phyloP scores from a whole-genome alignment of 2,888 invertebrate genomes.

The Rambutsinella grinnellia region DNA sequence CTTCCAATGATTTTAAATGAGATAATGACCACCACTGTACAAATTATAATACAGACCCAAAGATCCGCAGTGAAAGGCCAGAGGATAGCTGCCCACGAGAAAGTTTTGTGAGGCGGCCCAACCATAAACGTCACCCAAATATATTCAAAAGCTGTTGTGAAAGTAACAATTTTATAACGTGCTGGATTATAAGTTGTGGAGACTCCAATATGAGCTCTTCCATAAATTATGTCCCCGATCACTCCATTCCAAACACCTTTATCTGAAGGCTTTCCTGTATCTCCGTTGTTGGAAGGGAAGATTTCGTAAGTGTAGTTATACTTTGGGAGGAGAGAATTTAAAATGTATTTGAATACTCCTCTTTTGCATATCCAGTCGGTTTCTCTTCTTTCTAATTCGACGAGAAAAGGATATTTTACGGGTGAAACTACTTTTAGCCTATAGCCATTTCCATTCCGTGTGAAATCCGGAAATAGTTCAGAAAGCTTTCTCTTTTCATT shows the following conservation, averaged over 20 bases:
- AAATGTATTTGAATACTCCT: not conserved
- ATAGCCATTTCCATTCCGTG: not conserved
- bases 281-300: constrained; percentile 10
- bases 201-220: constrained; percentile 15
- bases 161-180: not conserved
- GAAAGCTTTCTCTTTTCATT: not conserved
- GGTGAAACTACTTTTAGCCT: not conserved
- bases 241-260: constrained; percentile 26
- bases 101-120: constrained; percentile 11
- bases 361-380: not conserved
- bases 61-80: constrained; percentile 5
- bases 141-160: constrained; percentile 8
- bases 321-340: constrained; percentile 7
- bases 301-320: constrained; percentile 15
- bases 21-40: not conserved
- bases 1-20: constrained; percentile 4
- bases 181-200: constrained; percentile 9
- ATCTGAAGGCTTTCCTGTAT: not conserved
- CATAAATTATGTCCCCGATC: constrained; percentile 17
- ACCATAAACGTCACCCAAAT: constrained; percentile 10
- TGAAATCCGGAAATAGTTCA: constrained; percentile 1
- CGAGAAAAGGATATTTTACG: constrained; percentile 8
- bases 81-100: constrained; percentile 18
- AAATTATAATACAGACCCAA: constrained; percentile 2
- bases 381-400: constrained; percentile 7